phyloP scores from a whole-genome alignment of 2,797 vertebrate genomes.

The Ctenopoma multispine region DNA sequence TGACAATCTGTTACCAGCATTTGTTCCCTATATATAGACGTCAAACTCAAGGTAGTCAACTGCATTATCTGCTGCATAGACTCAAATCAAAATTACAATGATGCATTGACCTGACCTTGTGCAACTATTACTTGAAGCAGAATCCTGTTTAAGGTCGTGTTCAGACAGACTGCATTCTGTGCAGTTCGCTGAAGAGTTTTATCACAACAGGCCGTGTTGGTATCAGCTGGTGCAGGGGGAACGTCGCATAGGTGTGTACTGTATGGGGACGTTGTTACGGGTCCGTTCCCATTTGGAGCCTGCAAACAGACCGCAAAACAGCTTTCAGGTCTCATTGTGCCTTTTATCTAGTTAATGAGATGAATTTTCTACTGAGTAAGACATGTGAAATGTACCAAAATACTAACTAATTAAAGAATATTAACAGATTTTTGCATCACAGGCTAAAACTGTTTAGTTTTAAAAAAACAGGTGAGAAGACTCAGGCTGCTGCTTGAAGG shows the following conservation, averaged over 20 bases:
- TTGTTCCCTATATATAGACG: slow-evolving; percentile 57
- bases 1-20: slow-evolving; percentile 66
- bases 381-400: background rate
- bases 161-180: background rate
- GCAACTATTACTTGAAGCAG: slow-evolving; percentile 12
- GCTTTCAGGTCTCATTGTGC: too few species aligned
- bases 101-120: background rate
- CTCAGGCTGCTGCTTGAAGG: slow-evolving; percentile 13
- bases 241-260: too few species aligned
- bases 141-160: background rate
- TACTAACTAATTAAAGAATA: too few species aligned
- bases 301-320: too few species aligned
- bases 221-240: too few species aligned
- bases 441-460: background rate
- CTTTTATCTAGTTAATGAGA: background rate
- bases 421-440: background rate
- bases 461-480: slow-evolving; percentile 3
- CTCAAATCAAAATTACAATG: slow-evolving; percentile 39
- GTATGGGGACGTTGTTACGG: too few species aligned
- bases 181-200: too few species aligned
- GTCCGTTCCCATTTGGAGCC: too few species aligned
- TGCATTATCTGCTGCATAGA: slow-evolving; percentile 28
- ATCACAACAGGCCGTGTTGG: too few species aligned
- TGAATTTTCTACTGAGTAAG: background rate
- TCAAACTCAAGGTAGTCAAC: slow-evolving; percentile 33